Conservation (phyloP, 2,797 vertebrate species). For the Gastrophryne carolinensis region DNA sequence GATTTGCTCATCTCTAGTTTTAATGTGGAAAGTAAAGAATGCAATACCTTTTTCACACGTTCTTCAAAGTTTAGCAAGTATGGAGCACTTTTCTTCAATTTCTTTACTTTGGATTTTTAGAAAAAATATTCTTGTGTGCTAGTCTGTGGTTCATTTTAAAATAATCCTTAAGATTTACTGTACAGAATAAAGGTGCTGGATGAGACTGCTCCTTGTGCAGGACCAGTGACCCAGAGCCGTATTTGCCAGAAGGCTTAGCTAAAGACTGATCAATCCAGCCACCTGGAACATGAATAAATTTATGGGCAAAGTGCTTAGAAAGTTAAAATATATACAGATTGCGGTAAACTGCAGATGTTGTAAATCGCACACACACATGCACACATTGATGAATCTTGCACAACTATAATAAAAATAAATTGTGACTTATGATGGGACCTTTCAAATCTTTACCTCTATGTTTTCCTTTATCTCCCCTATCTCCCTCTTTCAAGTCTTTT, state of each 20-base stretch:
- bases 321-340: background rate
- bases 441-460: no score
- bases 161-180: slow-evolving; percentile 25
- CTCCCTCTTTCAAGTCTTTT: no score
- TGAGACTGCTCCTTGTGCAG: background rate
- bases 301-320: slow-evolving; percentile 8
- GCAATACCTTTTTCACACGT: no score
- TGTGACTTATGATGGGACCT: no score
- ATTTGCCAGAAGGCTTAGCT: slow-evolving; percentile 2
- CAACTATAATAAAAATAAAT: no score
- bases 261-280: background rate
- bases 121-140: background rate
- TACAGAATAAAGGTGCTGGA: background rate
- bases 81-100: background rate
- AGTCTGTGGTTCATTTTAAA: background rate
- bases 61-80: background rate
- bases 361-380: background rate
- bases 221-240: background rate
- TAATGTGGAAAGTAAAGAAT: no score
- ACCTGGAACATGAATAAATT: slow-evolving; percentile 1
- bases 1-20: no score
- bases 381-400: no score
- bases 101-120: background rate
- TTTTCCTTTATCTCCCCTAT: no score
- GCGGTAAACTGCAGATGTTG: background rate